Percentiles rank a stretch among this genome's conserved stretches.
These are phyloP conservation scores for Calliphora vicina DNA, from an alignment of 1,140 invertebrate genomes.

Conservation along the genomic window DNA sequence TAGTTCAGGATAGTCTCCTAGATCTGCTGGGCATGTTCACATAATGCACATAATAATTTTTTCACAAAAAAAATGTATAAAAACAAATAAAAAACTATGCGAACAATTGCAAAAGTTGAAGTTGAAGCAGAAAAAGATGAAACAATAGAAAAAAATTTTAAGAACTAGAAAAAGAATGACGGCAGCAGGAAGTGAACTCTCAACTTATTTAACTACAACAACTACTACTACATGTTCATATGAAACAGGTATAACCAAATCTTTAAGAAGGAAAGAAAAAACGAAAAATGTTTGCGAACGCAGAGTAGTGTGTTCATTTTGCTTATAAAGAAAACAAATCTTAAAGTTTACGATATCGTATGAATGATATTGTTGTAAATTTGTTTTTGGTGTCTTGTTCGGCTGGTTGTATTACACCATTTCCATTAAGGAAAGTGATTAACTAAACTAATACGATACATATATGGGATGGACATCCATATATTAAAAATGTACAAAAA, in stretches of 20 bases:
- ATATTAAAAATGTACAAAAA: too few species aligned
- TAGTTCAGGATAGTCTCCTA: too few species aligned
- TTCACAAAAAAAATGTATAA: background rate
- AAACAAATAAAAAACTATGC: constrained; percentile 6
- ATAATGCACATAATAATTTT: background rate
- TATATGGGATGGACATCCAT: too few species aligned
- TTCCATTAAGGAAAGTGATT: background rate
- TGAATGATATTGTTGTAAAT: background rate
- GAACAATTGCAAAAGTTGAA: background rate
- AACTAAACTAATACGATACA: too few species aligned
- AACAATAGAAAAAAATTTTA: background rate
- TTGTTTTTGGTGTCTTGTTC: too few species aligned
- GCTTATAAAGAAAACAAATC: background rate
- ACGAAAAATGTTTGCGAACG: background rate
- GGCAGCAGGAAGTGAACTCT: background rate
- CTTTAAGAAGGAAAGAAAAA: background rate
- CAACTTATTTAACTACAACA: background rate
- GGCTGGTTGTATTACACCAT: too few species aligned
- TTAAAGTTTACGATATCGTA: background rate
- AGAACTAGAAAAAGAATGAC: background rate
- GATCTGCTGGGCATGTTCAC: too few species aligned
- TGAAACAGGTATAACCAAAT: background rate
- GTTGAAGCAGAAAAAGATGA: background rate
- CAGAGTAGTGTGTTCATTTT: background rate
- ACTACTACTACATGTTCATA: background rate